Conservation (phyloP, 2,797 vertebrate species). For the Thaleichthys pacificus region DNA sequence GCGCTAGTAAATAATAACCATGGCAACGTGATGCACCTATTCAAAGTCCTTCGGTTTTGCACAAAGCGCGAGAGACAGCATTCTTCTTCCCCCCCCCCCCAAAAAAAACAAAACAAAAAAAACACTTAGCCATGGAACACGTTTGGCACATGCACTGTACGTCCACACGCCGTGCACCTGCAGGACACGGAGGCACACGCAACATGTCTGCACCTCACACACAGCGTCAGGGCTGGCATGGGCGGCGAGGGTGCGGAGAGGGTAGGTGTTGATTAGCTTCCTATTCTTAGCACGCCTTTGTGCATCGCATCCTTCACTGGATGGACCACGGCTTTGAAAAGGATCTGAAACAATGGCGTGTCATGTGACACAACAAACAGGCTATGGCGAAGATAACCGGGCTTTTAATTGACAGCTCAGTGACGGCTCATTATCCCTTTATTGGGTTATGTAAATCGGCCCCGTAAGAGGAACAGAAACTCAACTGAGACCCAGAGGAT, state of each 20-base stretch:
- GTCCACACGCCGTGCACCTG: too few relatives aligned
- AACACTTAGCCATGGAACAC: too few relatives aligned
- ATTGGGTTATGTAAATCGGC: conserved; percentile 52
- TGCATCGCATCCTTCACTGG: conserved; percentile 26
- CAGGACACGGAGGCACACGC: too few relatives aligned
- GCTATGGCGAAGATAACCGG: conserved; percentile 38
- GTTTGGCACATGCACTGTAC: too few relatives aligned
- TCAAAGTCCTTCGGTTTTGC: neutral
- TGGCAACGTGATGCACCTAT: conserved; percentile 46
- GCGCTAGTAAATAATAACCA: conserved; percentile 44
- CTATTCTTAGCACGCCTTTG: conserved; percentile 40
- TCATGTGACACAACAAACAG: conserved; percentile 45
- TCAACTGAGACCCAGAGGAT: conserved; percentile 24
- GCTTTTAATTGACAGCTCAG: conserved; percentile 58
- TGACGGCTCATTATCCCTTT: conserved; percentile 60
- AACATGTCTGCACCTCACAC: neutral
- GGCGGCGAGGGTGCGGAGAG: neutral
- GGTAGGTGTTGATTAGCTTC: conserved; percentile 11
- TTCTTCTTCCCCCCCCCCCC: too few relatives aligned
- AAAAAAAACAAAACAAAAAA: too few relatives aligned
- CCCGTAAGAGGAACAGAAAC: conserved; percentile 19
- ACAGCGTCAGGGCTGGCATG: neutral
- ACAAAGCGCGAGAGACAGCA: neutral
- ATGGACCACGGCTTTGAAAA: conserved; percentile 31
- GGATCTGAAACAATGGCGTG: conserved; percentile 26